Evolutionary conservation across 1,140 invertebrate species (phyloP), one percentile per base, ranked within the genome.

Genomic region (Hylaeus anthracinus): DNA sequence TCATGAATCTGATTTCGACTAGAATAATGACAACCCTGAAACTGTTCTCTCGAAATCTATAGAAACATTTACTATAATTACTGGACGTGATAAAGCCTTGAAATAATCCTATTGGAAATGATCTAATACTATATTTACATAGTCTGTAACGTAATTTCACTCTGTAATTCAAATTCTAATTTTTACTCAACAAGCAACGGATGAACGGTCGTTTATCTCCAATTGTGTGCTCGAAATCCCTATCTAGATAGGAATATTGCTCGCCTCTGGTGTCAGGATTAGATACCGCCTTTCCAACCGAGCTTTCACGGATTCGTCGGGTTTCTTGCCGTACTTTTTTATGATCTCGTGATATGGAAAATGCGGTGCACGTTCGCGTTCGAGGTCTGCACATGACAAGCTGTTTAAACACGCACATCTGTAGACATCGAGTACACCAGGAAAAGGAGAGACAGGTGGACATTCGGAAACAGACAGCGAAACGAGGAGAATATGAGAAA

Each of bases 331-430:
- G 12, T 4, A 14, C 53, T 14, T 64, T 72, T 79, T 41, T 66
- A 74, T 14, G 26, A 67, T 48, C 53, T 12, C 12, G 10, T 5
- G 48, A 53, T 63, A 70, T 48, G 51, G 73, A 6, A 64, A 63
- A 81, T 67, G 26, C 79, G 45, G 51, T 55, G 66, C 79, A 81
- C 73, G 72, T 70, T 56, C 73, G 66, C 51, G 15, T 51, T 67
- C 72, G 37, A 65, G 43, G 60, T 80, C 72, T 75, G 78, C 78
- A 67, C 78, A 65, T 80, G 78, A 80, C 78, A 75, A 80, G 78
- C 72, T 15, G 74, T 51, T 60, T 72, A 67, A 74, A 64, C 66
- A 26, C 37, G 63, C 63, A 61, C 63, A 10, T 64, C 48, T 64
- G 48, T 48, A 12, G 43, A 75, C 75, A 74, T 74, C 43, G 78